Percentiles rank a stretch among this genome's conserved stretches.
These are phyloP conservation scores for Trichogramma dendrolimi DNA, from an alignment of 2,888 invertebrate genomes.

Conservation along the genomic window DNA sequence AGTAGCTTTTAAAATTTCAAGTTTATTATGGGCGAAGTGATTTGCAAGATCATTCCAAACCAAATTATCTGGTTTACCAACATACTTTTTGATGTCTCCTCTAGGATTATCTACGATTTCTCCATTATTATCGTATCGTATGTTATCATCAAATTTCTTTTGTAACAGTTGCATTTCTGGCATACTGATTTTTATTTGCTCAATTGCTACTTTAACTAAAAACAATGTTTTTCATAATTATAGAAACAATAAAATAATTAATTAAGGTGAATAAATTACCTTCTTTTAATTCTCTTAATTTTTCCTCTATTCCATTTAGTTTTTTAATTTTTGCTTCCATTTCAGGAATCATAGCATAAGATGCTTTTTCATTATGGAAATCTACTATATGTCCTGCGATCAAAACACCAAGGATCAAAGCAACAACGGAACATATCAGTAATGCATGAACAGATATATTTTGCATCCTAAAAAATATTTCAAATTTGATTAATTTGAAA, in stretches of 20 bases:
- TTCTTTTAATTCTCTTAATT: conserved; percentile 21
- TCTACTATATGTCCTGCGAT: conserved; percentile 14
- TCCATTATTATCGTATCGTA: too few species aligned
- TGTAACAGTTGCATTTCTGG: conserved; percentile 5
- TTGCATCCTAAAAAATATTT: conserved; percentile 13
- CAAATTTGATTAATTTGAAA: not conserved
- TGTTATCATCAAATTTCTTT: too few species aligned
- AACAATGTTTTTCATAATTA: conserved; percentile 3
- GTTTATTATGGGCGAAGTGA: not conserved
- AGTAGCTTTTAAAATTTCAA: conserved; percentile 17
- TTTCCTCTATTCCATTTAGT: conserved; percentile 14
- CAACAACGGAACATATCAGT: conserved; percentile 17
- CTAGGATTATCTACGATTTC: too few species aligned
- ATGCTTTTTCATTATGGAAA: conserved; percentile 6
- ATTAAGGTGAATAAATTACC: conserved; percentile 10
- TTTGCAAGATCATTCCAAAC: conserved; percentile 6
- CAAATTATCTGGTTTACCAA: conserved; percentile 9
- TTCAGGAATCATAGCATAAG: not conserved
- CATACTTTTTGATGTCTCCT: conserved; percentile 1
- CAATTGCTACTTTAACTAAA: conserved; percentile 15
- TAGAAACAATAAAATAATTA: not conserved
- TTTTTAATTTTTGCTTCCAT: conserved; percentile 17
- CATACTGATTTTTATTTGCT: conserved; percentile 13
- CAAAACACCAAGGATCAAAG: conserved; percentile 15
- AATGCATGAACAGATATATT: conserved; percentile 10